These are phyloP conservation scores for Scopus umbretta DNA, from an alignment of 2,113 vertebrate genomes.

Conservation along the genomic window DNA sequence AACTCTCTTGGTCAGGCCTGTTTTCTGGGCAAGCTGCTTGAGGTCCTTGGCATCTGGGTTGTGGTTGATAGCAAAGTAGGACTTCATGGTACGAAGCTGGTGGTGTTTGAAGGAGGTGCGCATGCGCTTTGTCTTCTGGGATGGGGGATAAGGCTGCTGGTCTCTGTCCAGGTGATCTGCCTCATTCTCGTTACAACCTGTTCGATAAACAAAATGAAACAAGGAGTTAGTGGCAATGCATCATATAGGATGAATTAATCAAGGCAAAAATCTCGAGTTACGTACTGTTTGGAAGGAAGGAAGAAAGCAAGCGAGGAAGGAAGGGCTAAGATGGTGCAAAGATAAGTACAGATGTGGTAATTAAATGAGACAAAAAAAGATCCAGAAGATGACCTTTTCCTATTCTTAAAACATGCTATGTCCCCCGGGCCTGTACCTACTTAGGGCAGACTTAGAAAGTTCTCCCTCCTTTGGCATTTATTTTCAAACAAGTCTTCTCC, in stretches of 20 bases:
- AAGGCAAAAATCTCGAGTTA: background rate
- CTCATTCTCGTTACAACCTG: constrained; percentile 98
- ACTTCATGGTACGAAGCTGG: constrained; percentile 99
- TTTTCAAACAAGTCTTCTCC: constrained; percentile 40
- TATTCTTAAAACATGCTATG: background rate
- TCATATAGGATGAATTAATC: background rate
- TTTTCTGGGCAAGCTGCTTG: constrained; percentile 99
- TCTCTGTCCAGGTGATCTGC: constrained; percentile 96
- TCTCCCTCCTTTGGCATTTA: constrained; percentile 33
- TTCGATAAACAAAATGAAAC: background rate
- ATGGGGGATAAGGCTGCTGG: constrained; percentile 93
- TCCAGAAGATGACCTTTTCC: background rate
- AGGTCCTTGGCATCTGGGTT: constrained; percentile 99
- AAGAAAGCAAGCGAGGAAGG: background rate
- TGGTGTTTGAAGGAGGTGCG: constrained; percentile 99
- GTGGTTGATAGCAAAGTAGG: constrained; percentile 99
- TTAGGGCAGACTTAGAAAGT: constrained; percentile 8
- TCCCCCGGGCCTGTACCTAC: background rate
- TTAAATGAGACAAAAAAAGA: background rate
- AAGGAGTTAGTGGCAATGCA: background rate
- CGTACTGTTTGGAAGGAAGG: background rate
- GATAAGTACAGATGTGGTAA: background rate
- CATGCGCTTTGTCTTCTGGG: constrained; percentile 99
- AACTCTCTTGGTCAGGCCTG: constrained; percentile 99
- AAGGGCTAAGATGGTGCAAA: background rate